Conservation (phyloP, 2,797 vertebrate species). For the Betta splendens region DNA sequence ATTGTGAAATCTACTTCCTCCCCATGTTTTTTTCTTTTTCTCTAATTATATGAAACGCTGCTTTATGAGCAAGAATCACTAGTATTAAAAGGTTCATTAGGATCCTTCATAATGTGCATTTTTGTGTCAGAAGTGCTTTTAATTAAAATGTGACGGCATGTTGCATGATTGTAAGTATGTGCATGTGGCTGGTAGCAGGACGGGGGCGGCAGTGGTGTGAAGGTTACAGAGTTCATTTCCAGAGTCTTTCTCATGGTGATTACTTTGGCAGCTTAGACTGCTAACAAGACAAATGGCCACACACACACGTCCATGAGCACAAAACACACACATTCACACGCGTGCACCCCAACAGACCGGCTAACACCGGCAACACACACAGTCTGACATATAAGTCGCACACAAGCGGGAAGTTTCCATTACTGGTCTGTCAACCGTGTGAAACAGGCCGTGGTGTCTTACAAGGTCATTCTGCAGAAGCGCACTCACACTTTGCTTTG, state of each 20-base stretch:
- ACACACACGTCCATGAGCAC: slow-evolving; percentile 1
- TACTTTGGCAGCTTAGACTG: slow-evolving; percentile 69
- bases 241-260: slow-evolving; percentile 78
- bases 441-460: slow-evolving; percentile 34
- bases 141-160: background rate
- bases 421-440: slow-evolving; percentile 31
- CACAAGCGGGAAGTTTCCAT: slow-evolving; percentile 18
- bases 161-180: slow-evolving; percentile 12
- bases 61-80: background rate
- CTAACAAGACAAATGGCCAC: slow-evolving; percentile 55
- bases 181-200: slow-evolving; percentile 22
- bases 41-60: background rate
- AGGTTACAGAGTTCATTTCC: slow-evolving; percentile 74
- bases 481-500: slow-evolving; percentile 11
- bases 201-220: slow-evolving; percentile 53
- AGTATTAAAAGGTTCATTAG: background rate
- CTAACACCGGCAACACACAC: slow-evolving; percentile 5
- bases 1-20: background rate
- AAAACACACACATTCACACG: slow-evolving; percentile 14
- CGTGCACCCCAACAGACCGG: slow-evolving; percentile 7
- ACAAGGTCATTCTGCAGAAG: slow-evolving; percentile 37
- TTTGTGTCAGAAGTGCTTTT: background rate
- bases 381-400: slow-evolving; percentile 14
- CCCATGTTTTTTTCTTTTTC: background rate
- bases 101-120: background rate